A percentile compares a stretch with the other conserved stretches of the same genome.
These are phyloP conservation scores for Popillia japonica DNA, from an alignment of 1,140 invertebrate species.

Conservation along the genomic window DNA sequence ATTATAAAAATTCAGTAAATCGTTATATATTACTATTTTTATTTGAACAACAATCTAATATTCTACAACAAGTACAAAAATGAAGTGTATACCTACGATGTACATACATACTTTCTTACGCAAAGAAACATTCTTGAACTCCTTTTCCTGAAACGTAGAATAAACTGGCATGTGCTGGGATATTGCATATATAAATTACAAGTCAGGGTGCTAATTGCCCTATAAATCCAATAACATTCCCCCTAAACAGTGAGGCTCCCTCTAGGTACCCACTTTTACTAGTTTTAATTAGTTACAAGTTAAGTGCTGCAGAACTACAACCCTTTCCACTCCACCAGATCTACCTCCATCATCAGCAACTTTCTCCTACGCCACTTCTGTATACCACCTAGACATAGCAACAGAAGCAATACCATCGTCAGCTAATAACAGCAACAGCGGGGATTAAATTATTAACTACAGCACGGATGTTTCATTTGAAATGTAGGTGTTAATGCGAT, in stretches of 20 bases:
- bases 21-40: too few relatives aligned
- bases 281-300: slow-evolving; percentile 56
- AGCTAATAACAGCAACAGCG: slow-evolving; percentile 39
- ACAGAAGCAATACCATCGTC: slow-evolving; percentile 18
- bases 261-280: slow-evolving; percentile 50
- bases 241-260: slow-evolving; percentile 38
- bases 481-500: slow-evolving; percentile 38
- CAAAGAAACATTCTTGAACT: neutral
- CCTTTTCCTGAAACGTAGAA: neutral
- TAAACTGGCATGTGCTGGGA: slow-evolving; percentile 40
- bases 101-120: too few relatives aligned
- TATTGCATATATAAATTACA: slow-evolving; percentile 55
- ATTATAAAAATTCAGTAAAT: too few relatives aligned
- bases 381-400: neutral
- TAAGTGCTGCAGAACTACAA: slow-evolving; percentile 51
- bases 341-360: slow-evolving; percentile 14
- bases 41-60: too few relatives aligned
- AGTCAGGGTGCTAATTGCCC: slow-evolving; percentile 55
- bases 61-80: too few relatives aligned
- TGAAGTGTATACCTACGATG: too few relatives aligned
- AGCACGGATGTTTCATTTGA: slow-evolving; percentile 40
- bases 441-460: slow-evolving; percentile 41
- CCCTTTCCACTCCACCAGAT: slow-evolving; percentile 19
- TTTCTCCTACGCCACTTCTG: slow-evolving; percentile 2
- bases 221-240: slow-evolving; percentile 50